Conservation (phyloP, 2,797 vertebrate species). For the Todus mexicanus region DNA sequence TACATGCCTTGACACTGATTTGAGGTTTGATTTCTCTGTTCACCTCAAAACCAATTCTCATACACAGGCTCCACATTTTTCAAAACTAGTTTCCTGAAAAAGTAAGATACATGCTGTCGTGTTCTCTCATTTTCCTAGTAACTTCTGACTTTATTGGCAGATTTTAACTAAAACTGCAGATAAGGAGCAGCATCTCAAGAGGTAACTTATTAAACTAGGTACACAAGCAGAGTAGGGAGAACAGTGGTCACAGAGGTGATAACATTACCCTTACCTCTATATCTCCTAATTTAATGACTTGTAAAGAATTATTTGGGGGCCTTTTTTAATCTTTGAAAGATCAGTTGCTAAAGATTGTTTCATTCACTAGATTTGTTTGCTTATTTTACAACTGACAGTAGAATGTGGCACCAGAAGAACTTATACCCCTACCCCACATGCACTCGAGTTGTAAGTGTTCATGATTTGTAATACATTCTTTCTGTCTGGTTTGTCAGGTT, state of each 20-base stretch:
- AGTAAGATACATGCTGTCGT: background rate
- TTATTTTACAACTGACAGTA: background rate
- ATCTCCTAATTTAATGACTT: background rate
- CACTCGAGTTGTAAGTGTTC: rapidly evolving
- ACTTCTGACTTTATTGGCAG: background rate
- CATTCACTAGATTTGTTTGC: background rate
- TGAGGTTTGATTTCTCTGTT: background rate
- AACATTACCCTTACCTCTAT: background rate
- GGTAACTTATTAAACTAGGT: background rate
- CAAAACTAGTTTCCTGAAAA: background rate
- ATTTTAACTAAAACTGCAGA: background rate
- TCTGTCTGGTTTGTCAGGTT: rapidly evolving
- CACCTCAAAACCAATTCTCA: background rate
- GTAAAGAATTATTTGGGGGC: background rate
- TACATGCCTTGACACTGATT: background rate
- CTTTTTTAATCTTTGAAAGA: background rate
- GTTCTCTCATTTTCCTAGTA: background rate
- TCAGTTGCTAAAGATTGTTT: rapidly evolving
- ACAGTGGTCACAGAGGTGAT: background rate
- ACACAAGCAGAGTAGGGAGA: background rate
- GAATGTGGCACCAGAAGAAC: background rate
- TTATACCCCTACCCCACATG: rapidly evolving
- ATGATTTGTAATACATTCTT: background rate
- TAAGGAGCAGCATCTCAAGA: background rate
- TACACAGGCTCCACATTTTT: background rate